phyloP scores from a whole-genome alignment of 2,797 vertebrate species.

The Cyclopterus lumpus region DNA sequence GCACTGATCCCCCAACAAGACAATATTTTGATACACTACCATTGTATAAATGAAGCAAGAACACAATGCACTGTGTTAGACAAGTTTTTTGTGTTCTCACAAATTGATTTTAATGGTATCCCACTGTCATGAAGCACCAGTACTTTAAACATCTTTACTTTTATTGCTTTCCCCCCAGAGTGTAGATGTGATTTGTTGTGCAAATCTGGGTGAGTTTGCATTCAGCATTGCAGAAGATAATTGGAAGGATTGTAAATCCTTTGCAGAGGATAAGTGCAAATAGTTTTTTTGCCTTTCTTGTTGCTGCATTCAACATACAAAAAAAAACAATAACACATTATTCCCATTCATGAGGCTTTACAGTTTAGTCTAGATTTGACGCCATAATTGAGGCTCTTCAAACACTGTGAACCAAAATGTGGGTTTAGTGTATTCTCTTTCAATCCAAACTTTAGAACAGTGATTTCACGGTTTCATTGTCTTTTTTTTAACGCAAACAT shows the following conservation, averaged over 20 bases:
- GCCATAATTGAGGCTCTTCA: neutral
- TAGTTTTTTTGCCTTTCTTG: neutral
- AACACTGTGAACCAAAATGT: conserved; percentile 14
- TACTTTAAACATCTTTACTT: conserved; percentile 55
- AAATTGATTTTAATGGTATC: conserved; percentile 52
- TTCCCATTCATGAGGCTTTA: conserved; percentile 13
- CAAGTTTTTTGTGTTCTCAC: conserved; percentile 42
- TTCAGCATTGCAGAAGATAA: conserved; percentile 56
- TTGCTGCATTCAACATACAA: conserved; percentile 1
- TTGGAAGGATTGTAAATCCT: conserved; percentile 35
- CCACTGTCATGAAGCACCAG: conserved; percentile 44
- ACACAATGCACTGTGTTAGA: conserved; percentile 20
- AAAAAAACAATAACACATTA: conserved; percentile 21
- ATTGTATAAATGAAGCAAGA: conserved; percentile 38
- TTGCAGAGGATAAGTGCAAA: conserved; percentile 19
- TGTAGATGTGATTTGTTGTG: conserved; percentile 51
- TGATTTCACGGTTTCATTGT: conserved; percentile 1
- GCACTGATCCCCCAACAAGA: conserved; percentile 50
- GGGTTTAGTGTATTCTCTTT: neutral
- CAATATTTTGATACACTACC: conserved; percentile 25
- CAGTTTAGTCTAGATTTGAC: conserved; percentile 34
- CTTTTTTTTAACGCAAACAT: conserved; percentile 3
- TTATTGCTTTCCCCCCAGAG: conserved; percentile 51
- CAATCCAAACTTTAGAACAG: neutral
- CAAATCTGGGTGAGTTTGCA: conserved; percentile 44